Evolutionary conservation across 2,797 vertebrate species (phyloP).

Genomic region (Tamandua tetradactyla): DNA sequence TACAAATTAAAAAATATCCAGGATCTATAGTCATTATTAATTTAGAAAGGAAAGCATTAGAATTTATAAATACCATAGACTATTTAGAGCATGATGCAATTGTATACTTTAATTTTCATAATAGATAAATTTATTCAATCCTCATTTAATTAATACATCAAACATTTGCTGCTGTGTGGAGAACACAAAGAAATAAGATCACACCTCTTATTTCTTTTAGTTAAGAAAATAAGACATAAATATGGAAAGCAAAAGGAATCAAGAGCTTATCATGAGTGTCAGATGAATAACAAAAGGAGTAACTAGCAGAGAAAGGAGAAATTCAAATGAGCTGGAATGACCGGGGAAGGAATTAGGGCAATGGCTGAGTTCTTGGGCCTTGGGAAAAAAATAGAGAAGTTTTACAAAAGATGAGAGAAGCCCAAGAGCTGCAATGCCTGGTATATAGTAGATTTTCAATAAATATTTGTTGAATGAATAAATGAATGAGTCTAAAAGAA

Average conservation of each 20-base stretch:
- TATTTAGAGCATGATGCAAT: background rate
- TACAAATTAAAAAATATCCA: background rate
- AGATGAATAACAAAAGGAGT: background rate
- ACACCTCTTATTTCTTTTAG: background rate
- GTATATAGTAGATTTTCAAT: rapidly evolving
- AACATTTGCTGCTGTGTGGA: background rate
- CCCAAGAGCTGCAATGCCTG: background rate
- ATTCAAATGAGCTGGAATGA: background rate
- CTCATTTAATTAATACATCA: background rate
- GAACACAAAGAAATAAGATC: background rate
- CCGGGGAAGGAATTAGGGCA: background rate
- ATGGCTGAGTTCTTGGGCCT: background rate
- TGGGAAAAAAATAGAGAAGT: background rate
- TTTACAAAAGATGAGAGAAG: background rate
- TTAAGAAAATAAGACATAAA: background rate
- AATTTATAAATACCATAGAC: background rate
- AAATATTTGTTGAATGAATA: no score
- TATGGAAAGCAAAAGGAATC: background rate
- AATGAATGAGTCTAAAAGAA: no score
- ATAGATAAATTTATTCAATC: background rate
- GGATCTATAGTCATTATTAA: background rate
- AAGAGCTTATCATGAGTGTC: background rate
- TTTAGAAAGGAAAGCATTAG: background rate
- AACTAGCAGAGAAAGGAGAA: background rate
- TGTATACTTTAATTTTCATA: constrained; percentile 16